Conservation (phyloP, 2,113 vertebrate genomes). For the Trinectes maculatus region DNA sequence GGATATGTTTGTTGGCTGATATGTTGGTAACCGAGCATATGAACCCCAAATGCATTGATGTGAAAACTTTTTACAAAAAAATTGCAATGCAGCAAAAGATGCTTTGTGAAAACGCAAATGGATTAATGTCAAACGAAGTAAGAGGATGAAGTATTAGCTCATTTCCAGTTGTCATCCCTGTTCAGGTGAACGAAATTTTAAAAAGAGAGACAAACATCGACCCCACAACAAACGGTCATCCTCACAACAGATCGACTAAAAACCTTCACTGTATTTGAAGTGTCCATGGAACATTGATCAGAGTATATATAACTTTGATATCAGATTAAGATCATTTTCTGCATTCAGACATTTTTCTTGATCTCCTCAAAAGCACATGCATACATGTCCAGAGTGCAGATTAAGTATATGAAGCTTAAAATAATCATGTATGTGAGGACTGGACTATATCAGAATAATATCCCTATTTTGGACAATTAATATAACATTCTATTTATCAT, state of each 20-base stretch:
- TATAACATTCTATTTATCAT: not conserved
- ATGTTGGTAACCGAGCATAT: not conserved
- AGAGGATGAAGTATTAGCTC: not conserved
- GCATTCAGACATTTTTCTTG: too few species aligned
- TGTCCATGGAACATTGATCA: too few species aligned
- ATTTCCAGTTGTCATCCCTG: not conserved
- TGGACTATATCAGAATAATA: constrained; percentile 32
- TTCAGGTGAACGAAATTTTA: too few species aligned
- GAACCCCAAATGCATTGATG: not conserved
- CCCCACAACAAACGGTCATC: too few species aligned
- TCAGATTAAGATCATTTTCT: too few species aligned
- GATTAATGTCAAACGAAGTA: not conserved
- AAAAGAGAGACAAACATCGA: too few species aligned
- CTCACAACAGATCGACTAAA: too few species aligned
- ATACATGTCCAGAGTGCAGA: not conserved
- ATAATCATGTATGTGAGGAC: too few species aligned
- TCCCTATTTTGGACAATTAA: constrained; percentile 1
- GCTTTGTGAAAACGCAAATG: not conserved
- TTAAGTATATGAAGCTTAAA: too few species aligned
- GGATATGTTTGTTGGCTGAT: not conserved
- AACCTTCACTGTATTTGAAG: too few species aligned
- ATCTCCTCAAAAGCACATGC: constrained; percentile 1
- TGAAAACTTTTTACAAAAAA: not conserved
- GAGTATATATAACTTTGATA: too few species aligned
- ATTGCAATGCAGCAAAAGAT: not conserved